Evolutionary conservation across 2,113 vertebrate genomes (phyloP).

Genomic region (Otolemur garnettii): DNA sequence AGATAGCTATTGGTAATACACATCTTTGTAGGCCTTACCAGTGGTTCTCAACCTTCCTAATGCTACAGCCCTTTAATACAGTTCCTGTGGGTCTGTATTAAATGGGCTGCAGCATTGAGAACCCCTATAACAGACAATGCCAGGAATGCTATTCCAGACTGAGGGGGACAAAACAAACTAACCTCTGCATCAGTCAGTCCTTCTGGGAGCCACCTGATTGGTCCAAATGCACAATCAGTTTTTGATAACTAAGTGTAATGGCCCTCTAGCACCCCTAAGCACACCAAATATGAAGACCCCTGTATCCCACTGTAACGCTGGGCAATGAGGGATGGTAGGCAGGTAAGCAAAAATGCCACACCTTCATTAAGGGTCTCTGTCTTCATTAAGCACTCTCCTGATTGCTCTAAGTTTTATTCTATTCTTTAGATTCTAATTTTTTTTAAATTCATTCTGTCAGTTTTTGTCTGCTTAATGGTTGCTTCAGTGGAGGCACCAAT

Average conservation of each 20-base stretch:
- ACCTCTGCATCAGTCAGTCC: neutral
- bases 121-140: neutral
- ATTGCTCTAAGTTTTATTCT: neutral
- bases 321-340: neutral
- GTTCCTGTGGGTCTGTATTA: too few species aligned
- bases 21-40: slow-evolving; percentile 2
- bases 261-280: neutral
- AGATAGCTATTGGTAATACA: neutral
- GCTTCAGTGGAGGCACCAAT: neutral
- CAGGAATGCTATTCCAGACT: neutral
- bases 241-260: neutral
- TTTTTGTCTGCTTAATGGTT: neutral
- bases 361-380: neutral
- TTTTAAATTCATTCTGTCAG: neutral
- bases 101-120: too few species aligned
- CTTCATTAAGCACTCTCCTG: neutral
- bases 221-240: neutral
- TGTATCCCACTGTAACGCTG: neutral
- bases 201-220: neutral
- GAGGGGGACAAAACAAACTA: neutral
- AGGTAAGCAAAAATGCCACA: neutral
- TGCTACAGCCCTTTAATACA: too few species aligned
- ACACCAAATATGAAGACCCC: neutral
- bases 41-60: too few species aligned
- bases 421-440: neutral